These are phyloP conservation scores for Diaperis boleti DNA, from an alignment of 2,888 invertebrate species.

Conservation along the genomic window DNA sequence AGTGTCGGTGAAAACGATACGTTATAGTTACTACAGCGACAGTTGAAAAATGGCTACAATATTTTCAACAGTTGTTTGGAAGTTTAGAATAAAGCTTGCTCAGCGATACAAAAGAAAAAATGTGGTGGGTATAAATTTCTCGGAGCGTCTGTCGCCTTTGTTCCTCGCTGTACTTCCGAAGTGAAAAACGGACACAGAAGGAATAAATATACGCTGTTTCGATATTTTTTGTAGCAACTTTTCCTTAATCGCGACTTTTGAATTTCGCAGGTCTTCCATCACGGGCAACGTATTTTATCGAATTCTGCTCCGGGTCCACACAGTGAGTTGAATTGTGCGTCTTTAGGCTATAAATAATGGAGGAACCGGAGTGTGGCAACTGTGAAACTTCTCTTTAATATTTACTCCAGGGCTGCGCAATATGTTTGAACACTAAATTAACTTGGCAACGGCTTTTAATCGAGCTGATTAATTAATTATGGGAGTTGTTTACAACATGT, in stretches of 20 bases:
- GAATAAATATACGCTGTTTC: slow-evolving; percentile 5
- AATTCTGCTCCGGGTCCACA: background rate
- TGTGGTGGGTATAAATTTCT: background rate
- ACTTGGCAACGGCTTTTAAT: slow-evolving; percentile 16
- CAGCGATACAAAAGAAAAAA: background rate
- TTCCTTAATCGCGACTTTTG: background rate
- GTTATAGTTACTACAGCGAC: background rate
- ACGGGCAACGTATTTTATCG: background rate
- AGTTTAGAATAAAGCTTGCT: background rate
- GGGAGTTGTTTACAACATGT: slow-evolving; percentile 9
- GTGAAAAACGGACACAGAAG: slow-evolving; percentile 1
- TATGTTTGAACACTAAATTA: slow-evolving; percentile 26
- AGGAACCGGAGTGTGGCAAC: slow-evolving; percentile 1
- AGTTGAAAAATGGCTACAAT: background rate
- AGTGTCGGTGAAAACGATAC: too few relatives aligned
- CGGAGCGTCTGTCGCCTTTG: background rate
- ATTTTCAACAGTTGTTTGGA: background rate
- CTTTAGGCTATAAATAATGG: slow-evolving; percentile 10
- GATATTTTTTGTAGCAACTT: background rate
- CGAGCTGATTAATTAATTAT: slow-evolving; percentile 17
- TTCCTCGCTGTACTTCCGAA: background rate
- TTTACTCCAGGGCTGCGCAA: slow-evolving; percentile 13
- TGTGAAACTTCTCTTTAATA: slow-evolving; percentile 5
- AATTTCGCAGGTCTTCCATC: background rate
- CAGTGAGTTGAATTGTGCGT: slow-evolving; percentile 2